Conservation (phyloP, 2,888 invertebrate genomes). For the Mayetiola destructor region DNA sequence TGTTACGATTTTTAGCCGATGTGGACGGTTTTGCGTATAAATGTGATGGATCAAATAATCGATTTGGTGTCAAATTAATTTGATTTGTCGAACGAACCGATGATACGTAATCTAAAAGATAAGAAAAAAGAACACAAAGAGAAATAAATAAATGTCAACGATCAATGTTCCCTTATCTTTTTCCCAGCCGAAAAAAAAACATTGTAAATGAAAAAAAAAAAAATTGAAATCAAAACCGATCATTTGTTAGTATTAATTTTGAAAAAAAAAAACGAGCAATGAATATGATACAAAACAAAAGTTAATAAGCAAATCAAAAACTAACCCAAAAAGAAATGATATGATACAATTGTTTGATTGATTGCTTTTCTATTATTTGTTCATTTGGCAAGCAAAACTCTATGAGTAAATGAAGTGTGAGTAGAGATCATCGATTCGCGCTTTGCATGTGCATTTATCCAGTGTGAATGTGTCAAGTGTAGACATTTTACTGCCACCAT, state of each 20-base stretch:
- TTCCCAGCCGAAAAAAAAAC: no score
- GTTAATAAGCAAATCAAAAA: not conserved
- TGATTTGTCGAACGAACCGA: not conserved
- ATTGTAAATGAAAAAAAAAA: not conserved
- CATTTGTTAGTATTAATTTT: not conserved
- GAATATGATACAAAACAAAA: not conserved
- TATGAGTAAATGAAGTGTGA: slow-evolving; percentile 12
- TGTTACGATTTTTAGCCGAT: not conserved
- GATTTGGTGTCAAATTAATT: not conserved
- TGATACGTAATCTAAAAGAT: not conserved
- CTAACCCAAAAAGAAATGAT: no score
- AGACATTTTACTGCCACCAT: not conserved
- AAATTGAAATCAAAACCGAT: not conserved
- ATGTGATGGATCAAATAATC: slow-evolving; percentile 11
- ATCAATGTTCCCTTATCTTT: no score
- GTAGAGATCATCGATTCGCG: slow-evolving; percentile 6
- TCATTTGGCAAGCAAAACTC: not conserved
- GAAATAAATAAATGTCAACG: not conserved
- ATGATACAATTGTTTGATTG: no score
- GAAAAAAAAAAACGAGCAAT: not conserved
- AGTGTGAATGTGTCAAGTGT: not conserved
- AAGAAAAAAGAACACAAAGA: not conserved
- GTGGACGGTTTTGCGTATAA: slow-evolving; percentile 5
- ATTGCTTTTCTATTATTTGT: no score
- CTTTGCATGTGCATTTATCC: slow-evolving; percentile 10